Evolutionary conservation across 2,113 vertebrate species (phyloP).

Genomic region (Coptodon bakossiorum): DNA sequence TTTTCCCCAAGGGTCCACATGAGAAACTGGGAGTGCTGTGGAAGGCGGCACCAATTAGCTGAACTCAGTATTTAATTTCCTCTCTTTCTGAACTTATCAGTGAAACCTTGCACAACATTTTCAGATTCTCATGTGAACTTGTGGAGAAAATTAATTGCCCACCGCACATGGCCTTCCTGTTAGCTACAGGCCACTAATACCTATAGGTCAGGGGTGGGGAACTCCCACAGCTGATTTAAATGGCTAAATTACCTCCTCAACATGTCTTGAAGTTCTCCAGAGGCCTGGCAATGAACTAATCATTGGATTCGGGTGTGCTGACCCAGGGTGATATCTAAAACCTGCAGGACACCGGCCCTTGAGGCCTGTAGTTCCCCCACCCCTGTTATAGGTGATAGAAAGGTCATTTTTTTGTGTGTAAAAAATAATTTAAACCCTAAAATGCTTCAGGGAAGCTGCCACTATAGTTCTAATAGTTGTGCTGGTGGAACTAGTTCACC

Average conservation of each 20-base stretch:
- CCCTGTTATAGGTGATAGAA: not conserved
- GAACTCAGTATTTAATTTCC: not conserved
- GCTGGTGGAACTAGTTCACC: rapidly evolving
- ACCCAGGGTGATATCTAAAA: not conserved
- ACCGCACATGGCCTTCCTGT: not conserved
- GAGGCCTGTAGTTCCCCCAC: not conserved
- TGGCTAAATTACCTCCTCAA: not conserved
- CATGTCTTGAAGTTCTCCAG: not conserved
- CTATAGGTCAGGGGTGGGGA: not conserved
- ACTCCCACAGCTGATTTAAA: not conserved
- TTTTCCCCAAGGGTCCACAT: not conserved
- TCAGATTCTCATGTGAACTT: not conserved
- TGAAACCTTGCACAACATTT: not conserved
- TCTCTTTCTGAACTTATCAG: not conserved
- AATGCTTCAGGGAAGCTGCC: not conserved
- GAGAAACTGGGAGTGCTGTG: not conserved
- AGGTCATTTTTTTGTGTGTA: not conserved
- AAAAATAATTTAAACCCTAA: not conserved
- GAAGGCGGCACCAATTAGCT: not conserved
- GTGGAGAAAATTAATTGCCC: not conserved
- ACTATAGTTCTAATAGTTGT: not conserved
- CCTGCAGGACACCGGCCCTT: rapidly evolving
- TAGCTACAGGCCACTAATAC: not conserved
- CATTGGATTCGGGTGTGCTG: not conserved
- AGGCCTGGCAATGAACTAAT: not conserved